Conservation (phyloP, 2,888 invertebrate genomes). For the Pseudoips prasinana region DNA sequence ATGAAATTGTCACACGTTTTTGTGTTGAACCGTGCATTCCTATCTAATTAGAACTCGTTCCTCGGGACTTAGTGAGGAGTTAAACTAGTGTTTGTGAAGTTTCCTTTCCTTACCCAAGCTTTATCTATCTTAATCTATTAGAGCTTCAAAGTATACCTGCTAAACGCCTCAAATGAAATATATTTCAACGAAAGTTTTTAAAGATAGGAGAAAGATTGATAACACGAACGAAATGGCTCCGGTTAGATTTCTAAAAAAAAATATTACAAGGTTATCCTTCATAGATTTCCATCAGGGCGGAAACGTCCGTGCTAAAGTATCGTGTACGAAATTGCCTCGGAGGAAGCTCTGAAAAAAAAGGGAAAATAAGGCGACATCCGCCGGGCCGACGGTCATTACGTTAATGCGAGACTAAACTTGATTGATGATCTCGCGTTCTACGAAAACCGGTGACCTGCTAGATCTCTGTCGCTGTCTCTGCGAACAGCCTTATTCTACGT, state of each 20-base stretch:
- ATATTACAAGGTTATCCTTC: slow-evolving; percentile 51
- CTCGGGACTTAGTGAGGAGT: slow-evolving; percentile 39
- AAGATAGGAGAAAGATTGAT: slow-evolving; percentile 55
- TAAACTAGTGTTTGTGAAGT: slow-evolving; percentile 43
- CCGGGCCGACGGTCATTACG: slow-evolving; percentile 76
- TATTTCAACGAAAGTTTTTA: slow-evolving; percentile 40
- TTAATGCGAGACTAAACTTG: slow-evolving; percentile 81
- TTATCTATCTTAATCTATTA: slow-evolving; percentile 50
- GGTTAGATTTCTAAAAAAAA: slow-evolving; percentile 38
- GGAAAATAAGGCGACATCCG: slow-evolving; percentile 78
- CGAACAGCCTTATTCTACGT: slow-evolving; percentile 26
- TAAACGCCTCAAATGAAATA: slow-evolving; percentile 41
- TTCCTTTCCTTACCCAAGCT: slow-evolving; percentile 43
- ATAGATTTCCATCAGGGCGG: slow-evolving; percentile 75
- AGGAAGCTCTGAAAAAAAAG: slow-evolving; percentile 62
- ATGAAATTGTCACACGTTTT: slow-evolving; percentile 14
- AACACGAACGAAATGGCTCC: slow-evolving; percentile 50
- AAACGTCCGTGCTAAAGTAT: slow-evolving; percentile 66
- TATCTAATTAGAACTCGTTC: slow-evolving; percentile 42
- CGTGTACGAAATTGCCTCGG: slow-evolving; percentile 70
- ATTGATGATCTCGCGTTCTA: slow-evolving; percentile 64
- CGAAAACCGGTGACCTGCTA: slow-evolving; percentile 49
- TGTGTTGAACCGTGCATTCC: slow-evolving; percentile 26
- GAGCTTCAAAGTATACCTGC: slow-evolving; percentile 36
- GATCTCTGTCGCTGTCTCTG: slow-evolving; percentile 34